A percentile compares a stretch with the other conserved stretches of the same genome.
Conservation (phyloP, 2,113 vertebrate species). For the Rhinogobius similis region DNA sequence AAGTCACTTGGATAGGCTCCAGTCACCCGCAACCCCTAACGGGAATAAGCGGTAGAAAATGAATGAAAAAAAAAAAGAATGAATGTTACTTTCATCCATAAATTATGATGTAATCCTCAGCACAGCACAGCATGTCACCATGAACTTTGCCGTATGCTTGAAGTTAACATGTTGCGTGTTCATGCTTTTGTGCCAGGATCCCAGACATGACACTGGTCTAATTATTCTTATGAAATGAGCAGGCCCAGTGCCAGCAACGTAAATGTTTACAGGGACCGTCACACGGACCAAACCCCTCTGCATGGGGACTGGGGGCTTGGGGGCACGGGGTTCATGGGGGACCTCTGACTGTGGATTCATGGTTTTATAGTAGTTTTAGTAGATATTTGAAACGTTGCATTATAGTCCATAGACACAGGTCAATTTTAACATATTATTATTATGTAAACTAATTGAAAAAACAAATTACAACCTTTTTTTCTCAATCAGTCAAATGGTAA, state of each 20-base stretch:
- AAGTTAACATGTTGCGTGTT: not conserved
- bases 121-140: not conserved
- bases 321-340: not conserved
- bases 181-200: not conserved
- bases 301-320: not conserved
- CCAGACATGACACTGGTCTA: not conserved
- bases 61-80: too few relatives aligned
- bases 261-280: not conserved
- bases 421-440: too few relatives aligned
- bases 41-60: too few relatives aligned
- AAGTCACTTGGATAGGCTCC: too few relatives aligned
- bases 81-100: too few relatives aligned
- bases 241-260: not conserved
- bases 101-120: not conserved
- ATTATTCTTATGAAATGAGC: not conserved
- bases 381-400: too few relatives aligned
- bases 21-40: too few relatives aligned
- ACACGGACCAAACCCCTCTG: not conserved
- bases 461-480: too few relatives aligned
- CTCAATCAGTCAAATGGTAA: too few relatives aligned
- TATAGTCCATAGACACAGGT: too few relatives aligned
- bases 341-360: not conserved
- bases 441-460: too few relatives aligned
- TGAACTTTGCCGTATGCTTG: not conserved
- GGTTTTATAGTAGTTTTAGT: too few relatives aligned